Evolutionary conservation across 92 coral and sea anemone species (phyloP), one percentile per base, ranked within the genome.

Genomic region (Epizoanthus ramosus): DNA sequence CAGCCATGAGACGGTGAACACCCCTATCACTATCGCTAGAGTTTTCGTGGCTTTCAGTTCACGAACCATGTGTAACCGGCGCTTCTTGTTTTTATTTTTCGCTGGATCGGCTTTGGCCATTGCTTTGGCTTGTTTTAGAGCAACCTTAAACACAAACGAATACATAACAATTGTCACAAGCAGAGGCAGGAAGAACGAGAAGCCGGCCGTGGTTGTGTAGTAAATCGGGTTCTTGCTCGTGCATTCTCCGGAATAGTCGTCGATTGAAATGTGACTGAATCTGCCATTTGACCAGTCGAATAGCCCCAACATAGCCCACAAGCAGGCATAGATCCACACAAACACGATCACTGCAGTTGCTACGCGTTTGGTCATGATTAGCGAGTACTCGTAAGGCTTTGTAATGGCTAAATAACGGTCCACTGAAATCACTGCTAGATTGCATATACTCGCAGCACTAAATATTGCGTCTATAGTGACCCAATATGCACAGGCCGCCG

Each of bases 41-140:
- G 95, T 92, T 59, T 97, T 97, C 47, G 99, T 97, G 15, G 98
- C 99, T 80, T 97, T 97, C 63, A 97, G 93, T 79, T 97, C 99
- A 31, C 99, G 98, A 3, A 77, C 82, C 81, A 68, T 82, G n/a
- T 85, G 80, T 31, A 37, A 3, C 43, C 43, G 1, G 5, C 76
- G 72, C 80, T 83, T 82, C 63, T 83, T 74, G 10, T 73, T 65
- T 45, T 5, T 37, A 37, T 75, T 76, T 58, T 81, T 74, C 5
- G 57, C 80, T 23, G 81, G 90, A 28, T 87, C 90, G n/a, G 83
- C 71, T 35, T 68, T 81, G 16, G 90, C 90, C 71, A 87, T 81
- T 3, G 90, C 90, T 57, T 83, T 83, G 3, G 90, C 90, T 57
- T 87, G 90, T n/a, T 80, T 75, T 41, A 87, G 57, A 59, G 90